Evolutionary conservation across 2,888 invertebrate species (phyloP).

Genomic region (Nemoura dubitans): DNA sequence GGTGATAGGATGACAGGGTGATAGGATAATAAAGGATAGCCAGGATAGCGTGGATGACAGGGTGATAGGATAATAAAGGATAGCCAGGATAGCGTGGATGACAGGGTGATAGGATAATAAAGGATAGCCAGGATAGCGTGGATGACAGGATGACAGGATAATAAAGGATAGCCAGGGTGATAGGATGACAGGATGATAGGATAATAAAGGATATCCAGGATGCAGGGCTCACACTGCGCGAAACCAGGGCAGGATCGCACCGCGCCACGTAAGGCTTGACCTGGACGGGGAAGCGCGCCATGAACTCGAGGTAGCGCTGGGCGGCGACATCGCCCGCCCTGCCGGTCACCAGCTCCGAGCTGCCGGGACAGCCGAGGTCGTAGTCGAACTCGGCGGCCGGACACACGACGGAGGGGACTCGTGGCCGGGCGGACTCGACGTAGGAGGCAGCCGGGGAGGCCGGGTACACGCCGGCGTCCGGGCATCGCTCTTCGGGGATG

Average conservation of each 20-base stretch:
- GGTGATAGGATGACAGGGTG: too few relatives aligned
- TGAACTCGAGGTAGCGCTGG: constrained; percentile 44
- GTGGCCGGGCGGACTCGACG: too few relatives aligned
- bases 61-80: too few relatives aligned
- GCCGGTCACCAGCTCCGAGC: not conserved
- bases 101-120: too few relatives aligned
- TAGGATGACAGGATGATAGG: too few relatives aligned
- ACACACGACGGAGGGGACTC: constrained; percentile 24
- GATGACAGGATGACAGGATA: too few relatives aligned
- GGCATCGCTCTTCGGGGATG: not conserved
- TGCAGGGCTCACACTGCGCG: not conserved
- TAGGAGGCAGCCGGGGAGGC: too few relatives aligned
- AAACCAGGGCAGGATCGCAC: not conserved
- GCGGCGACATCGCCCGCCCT: constrained; percentile 23
- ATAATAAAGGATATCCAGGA: not conserved
- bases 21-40: too few relatives aligned
- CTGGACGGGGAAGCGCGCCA: constrained; percentile 43
- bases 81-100: too few relatives aligned
- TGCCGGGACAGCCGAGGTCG: not conserved
- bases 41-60: too few relatives aligned
- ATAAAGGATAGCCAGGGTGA: too few relatives aligned
- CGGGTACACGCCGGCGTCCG: not conserved
- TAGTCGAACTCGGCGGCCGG: not conserved
- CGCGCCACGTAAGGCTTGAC: constrained; percentile 41
- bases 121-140: too few relatives aligned